Evolutionary conservation across 2,888 invertebrate genomes (phyloP).

Genomic region (Pyrgus malvae): DNA sequence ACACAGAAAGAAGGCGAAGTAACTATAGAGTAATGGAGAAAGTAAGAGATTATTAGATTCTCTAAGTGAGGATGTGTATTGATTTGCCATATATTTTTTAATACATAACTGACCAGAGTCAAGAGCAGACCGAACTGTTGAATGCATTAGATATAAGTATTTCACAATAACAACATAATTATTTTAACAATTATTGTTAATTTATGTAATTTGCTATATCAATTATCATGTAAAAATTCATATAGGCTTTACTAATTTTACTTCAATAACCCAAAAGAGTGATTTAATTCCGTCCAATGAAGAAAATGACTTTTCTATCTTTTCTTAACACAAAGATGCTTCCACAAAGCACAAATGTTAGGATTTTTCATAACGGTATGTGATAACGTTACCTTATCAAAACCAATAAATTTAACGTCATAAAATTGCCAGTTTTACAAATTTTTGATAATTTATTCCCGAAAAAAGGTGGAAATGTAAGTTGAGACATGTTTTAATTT

Average conservation of each 20-base stretch:
- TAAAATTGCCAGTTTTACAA: too few species aligned
- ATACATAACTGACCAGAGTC: slow-evolving; percentile 56
- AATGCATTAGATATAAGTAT: slow-evolving; percentile 56
- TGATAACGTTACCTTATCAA: too few species aligned
- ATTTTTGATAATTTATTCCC: too few species aligned
- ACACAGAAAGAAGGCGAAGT: slow-evolving; percentile 68
- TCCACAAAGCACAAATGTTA: neutral
- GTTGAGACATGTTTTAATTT: too few species aligned
- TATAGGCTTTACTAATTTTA: slow-evolving; percentile 78
- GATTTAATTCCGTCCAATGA: slow-evolving; percentile 39
- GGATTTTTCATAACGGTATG: neutral
- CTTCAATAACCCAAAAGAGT: slow-evolving; percentile 39
- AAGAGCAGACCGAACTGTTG: slow-evolving; percentile 68
- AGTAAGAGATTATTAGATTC: slow-evolving; percentile 70
- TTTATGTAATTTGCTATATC: slow-evolving; percentile 57
- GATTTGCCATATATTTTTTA: slow-evolving; percentile 41
- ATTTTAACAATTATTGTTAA: slow-evolving; percentile 55
- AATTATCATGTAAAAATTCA: slow-evolving; percentile 78
- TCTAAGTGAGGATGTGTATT: slow-evolving; percentile 21
- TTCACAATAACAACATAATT: slow-evolving; percentile 56
- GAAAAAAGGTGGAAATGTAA: too few species aligned
- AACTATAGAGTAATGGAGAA: slow-evolving; percentile 74
- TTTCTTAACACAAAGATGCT: slow-evolving; percentile 11
- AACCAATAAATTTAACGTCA: too few species aligned
- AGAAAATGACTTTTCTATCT: slow-evolving; percentile 24